These are phyloP conservation scores for Tachypleus tridentatus DNA, from an alignment of 1,140 invertebrate genomes.

Conservation along the genomic window DNA sequence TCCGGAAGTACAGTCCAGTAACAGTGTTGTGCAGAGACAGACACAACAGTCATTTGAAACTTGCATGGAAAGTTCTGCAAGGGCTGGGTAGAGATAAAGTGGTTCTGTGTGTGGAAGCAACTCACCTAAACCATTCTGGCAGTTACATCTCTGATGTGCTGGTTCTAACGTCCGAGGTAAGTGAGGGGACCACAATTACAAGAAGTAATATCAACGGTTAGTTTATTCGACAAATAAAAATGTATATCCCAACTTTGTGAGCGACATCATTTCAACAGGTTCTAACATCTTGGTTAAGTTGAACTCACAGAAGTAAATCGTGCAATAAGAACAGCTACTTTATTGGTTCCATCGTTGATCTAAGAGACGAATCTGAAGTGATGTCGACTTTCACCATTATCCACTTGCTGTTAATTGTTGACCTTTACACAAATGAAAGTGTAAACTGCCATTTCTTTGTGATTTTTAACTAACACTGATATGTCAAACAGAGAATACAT, in stretches of 20 bases:
- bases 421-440: too few relatives aligned
- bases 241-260: not conserved
- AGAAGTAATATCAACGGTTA: too few relatives aligned
- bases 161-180: conserved; percentile 24
- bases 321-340: too few relatives aligned
- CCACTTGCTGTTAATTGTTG: too few relatives aligned
- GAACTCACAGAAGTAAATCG: too few relatives aligned
- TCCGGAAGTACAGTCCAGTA: conserved; percentile 36
- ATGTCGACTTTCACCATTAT: too few relatives aligned
- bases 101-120: conserved; percentile 28
- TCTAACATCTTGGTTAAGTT: conserved; percentile 15
- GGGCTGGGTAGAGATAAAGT: conserved; percentile 12
- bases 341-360: too few relatives aligned
- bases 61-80: conserved; percentile 41
- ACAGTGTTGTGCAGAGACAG: conserved; percentile 34
- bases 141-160: conserved; percentile 28
- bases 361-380: too few relatives aligned
- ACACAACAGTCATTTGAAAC: conserved; percentile 39
- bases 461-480: too few relatives aligned
- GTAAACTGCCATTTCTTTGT: too few relatives aligned
- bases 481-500: too few relatives aligned
- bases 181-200: not conserved
- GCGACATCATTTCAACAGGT: conserved; percentile 18
- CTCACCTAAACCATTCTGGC: conserved; percentile 23
- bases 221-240: not conserved